These are phyloP conservation scores for Bombus fervidus DNA, from an alignment of 1,140 invertebrate genomes.

Conservation along the genomic window DNA sequence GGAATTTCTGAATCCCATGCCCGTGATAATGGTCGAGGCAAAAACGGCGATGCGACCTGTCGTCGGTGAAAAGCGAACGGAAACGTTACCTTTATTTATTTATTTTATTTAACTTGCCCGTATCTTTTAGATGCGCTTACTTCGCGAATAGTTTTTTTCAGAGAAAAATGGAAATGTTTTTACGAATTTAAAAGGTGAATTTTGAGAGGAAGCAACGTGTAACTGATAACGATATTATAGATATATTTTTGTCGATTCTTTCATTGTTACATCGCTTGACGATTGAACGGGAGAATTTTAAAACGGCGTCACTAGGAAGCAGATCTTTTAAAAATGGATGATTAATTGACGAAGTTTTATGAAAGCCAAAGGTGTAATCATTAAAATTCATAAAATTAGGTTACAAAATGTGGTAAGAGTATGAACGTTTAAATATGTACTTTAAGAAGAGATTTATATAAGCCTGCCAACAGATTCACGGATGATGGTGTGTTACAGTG, in stretches of 20 bases:
- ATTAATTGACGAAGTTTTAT: no score
- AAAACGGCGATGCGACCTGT: conserved; percentile 13
- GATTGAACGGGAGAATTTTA: background rate
- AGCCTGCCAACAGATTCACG: background rate
- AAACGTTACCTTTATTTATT: background rate
- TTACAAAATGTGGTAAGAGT: no score
- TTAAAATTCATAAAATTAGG: no score
- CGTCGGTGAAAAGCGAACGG: background rate
- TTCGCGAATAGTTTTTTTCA: background rate
- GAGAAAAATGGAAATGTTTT: background rate
- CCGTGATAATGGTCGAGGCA: conserved; percentile 19
- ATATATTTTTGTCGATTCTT: no score
- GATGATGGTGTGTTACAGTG: background rate
- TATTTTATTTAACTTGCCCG: background rate
- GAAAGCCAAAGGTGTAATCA: no score
- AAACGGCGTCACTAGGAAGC: no score
- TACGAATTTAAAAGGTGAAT: background rate
- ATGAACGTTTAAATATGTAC: background rate
- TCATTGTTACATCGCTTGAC: background rate
- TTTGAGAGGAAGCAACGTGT: no score
- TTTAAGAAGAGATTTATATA: background rate
- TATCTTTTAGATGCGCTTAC: background rate
- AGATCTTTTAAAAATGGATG: no score
- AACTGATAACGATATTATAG: no score
- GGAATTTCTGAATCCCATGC: conserved; percentile 20